These are phyloP conservation scores for Solenodon paradoxus DNA, from an alignment of 2,113 vertebrate species.

Conservation along the genomic window DNA sequence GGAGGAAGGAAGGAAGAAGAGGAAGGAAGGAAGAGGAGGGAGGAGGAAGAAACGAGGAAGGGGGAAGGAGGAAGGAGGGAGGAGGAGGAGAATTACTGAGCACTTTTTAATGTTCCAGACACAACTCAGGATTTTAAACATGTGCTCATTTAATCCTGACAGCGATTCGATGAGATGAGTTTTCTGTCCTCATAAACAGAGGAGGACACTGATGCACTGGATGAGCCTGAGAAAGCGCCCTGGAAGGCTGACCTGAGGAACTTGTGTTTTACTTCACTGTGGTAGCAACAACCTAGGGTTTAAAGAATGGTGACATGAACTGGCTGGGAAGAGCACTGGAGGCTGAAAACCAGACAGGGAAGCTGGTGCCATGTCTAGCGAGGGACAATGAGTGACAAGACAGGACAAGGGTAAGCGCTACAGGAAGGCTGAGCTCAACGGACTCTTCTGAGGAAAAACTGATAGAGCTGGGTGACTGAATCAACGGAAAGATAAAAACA, in stretches of 20 bases:
- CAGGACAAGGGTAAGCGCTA: rapidly evolving
- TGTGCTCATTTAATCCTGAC: neutral
- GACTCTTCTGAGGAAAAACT: neutral
- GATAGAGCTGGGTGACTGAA: neutral
- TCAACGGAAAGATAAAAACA: neutral
- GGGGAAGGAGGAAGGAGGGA: neutral
- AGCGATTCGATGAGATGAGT: neutral
- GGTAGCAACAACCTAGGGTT: neutral
- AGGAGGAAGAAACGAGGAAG: neutral
- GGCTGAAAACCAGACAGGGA: neutral
- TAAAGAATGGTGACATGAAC: neutral
- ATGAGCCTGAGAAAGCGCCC: neutral
- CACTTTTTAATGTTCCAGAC: neutral
- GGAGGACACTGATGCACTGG: neutral
- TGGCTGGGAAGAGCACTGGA: rapidly evolving
- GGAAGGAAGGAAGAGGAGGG: neutral
- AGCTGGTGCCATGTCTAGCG: rapidly evolving
- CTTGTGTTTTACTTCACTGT: neutral
- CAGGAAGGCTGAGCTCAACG: neutral
- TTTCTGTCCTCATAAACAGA: neutral
- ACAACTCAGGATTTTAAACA: neutral
- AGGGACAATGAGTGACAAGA: rapidly evolving
- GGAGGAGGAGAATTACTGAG: neutral
- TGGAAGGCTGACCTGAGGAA: rapidly evolving
- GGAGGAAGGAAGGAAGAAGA: neutral